Conservation (phyloP, 2,113 vertebrate species). For the Callospermophilus lateralis region DNA sequence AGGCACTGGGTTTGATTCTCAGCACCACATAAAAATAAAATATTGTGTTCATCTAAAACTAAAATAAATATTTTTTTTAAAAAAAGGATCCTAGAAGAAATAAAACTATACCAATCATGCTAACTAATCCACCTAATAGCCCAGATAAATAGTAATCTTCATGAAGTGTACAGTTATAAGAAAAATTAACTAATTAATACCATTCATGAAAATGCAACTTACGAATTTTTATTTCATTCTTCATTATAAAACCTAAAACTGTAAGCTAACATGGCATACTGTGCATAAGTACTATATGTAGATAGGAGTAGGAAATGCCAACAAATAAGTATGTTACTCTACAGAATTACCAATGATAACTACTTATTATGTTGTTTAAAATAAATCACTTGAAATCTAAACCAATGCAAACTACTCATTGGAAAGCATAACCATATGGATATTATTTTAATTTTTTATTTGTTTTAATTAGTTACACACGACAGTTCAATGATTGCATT, state of each 20-base stretch:
- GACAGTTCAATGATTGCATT: too few relatives aligned
- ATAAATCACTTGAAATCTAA: slow-evolving; percentile 59
- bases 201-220: slow-evolving; percentile 50
- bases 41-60: too few relatives aligned
- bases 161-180: slow-evolving; percentile 19
- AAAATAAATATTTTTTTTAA: neutral
- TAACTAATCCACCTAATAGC: slow-evolving; percentile 24
- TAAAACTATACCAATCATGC: neutral
- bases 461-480: too few relatives aligned
- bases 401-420: slow-evolving; percentile 31
- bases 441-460: too few relatives aligned
- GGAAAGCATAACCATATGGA: neutral
- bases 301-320: neutral
- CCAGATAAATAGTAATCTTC: slow-evolving; percentile 36
- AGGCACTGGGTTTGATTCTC: too few relatives aligned
- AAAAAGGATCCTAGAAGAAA: neutral
- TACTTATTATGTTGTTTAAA: slow-evolving; percentile 58
- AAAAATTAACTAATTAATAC: slow-evolving; percentile 37
- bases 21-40: too few relatives aligned
- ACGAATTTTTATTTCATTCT: slow-evolving; percentile 1
- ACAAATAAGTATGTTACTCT: slow-evolving; percentile 48
- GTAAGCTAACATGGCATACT: slow-evolving; percentile 27
- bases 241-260: slow-evolving; percentile 54
- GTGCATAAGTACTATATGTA: neutral
- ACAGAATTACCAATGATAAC: slow-evolving; percentile 57